These are phyloP conservation scores for Euura lappo DNA, from an alignment of 1,140 invertebrate species.

Conservation along the genomic window DNA sequence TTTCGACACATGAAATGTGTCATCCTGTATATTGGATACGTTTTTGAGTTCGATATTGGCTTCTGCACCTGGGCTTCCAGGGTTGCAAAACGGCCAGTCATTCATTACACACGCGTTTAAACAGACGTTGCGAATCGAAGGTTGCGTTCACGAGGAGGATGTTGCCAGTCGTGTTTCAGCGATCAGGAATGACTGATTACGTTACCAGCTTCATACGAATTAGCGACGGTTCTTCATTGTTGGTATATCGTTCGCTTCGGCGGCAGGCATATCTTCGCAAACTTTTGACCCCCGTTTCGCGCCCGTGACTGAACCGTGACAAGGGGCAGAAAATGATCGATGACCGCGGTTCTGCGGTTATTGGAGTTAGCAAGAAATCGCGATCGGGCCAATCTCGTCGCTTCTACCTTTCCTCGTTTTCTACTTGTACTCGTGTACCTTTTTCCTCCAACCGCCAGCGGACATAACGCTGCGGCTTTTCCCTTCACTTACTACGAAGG, in stretches of 20 bases:
- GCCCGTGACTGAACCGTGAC: not conserved
- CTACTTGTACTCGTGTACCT: not conserved
- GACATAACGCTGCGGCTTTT: not conserved
- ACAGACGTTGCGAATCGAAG: slow-evolving; percentile 6
- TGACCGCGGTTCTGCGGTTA: not conserved
- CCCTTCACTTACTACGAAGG: not conserved
- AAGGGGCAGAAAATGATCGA: not conserved
- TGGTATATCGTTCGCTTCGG: not conserved
- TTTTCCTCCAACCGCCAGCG: not conserved
- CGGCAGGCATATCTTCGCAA: not conserved
- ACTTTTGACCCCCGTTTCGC: not conserved
- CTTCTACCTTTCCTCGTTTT: not conserved
- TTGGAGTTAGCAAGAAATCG: not conserved
- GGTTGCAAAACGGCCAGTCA: no score
- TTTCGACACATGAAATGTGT: no score
- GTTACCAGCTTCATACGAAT: not conserved
- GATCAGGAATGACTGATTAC: slow-evolving; percentile 2
- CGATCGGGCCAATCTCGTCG: not conserved
- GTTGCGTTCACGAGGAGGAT: not conserved
- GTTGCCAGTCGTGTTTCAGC: not conserved
- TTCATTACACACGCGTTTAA: not conserved
- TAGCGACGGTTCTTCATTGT: not conserved
- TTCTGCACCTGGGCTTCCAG: no score
- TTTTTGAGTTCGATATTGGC: no score
- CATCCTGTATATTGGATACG: no score